Conservation (phyloP, 2,888 invertebrate species). For the Parnassius glacialis region DNA sequence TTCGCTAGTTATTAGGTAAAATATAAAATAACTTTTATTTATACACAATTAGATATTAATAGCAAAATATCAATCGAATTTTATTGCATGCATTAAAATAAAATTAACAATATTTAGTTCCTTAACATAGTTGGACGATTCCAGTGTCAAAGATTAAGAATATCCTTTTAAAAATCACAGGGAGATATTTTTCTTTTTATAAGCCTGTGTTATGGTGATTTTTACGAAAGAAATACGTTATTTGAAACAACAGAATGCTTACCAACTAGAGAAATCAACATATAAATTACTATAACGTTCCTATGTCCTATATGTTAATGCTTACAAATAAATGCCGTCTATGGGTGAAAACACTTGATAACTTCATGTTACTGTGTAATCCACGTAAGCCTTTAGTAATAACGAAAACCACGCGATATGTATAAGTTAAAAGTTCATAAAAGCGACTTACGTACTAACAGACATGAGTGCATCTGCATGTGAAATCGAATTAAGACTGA, state of each 20-base stretch:
- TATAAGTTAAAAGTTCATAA: slow-evolving; percentile 12
- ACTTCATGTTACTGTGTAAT: slow-evolving; percentile 25
- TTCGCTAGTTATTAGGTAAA: slow-evolving; percentile 58
- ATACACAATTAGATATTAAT: slow-evolving; percentile 56
- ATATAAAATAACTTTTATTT: slow-evolving; percentile 55
- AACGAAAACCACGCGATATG: slow-evolving; percentile 23
- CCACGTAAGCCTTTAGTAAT: slow-evolving; percentile 13
- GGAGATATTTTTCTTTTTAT: slow-evolving; percentile 33
- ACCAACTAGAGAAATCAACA: slow-evolving; percentile 75
- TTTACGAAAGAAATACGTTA: slow-evolving; percentile 29
- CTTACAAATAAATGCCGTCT: slow-evolving; percentile 76
- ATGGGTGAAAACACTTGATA: slow-evolving; percentile 35
- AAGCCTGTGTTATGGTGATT: slow-evolving; percentile 21
- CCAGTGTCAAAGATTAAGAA: slow-evolving; percentile 37
- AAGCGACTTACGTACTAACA: slow-evolving; percentile 16
- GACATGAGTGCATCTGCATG: slow-evolving; percentile 14
- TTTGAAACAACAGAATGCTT: slow-evolving; percentile 68
- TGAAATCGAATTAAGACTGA: slow-evolving; percentile 13
- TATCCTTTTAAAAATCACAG: slow-evolving; percentile 28
- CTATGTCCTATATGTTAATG: slow-evolving; percentile 69
- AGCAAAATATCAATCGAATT: slow-evolving; percentile 73
- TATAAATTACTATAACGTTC: slow-evolving; percentile 79
- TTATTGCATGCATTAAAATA: slow-evolving; percentile 75
- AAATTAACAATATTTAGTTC: slow-evolving; percentile 62
- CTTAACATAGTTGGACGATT: slow-evolving; percentile 68